Base-by-base conservation (phyloP, 2,797 vertebrate genomes). In the Ctenosaura bakeri region DNA sequence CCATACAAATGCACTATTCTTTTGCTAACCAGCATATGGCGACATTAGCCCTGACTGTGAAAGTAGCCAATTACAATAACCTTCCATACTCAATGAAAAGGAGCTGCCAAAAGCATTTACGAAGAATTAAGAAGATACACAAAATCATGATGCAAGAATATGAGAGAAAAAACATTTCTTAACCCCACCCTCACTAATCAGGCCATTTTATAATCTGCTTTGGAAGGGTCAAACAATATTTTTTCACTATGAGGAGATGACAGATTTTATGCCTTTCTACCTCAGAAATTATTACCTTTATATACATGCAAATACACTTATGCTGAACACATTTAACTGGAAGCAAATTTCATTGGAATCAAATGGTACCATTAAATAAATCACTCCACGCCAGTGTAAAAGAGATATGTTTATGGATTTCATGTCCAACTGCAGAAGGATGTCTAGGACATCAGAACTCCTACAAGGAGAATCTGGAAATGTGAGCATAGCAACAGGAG, bases 1-100 rank as follows among this genome's bases (percentile, higher is more conserved):
- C 92, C 92, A 95, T 14, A 96, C 94, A 96, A 96, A 96, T 90
- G 89, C 91, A 85, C 93, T 89, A 95, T 96, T 96, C 95, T 96
- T 95, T 90, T 94, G 90, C 95, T 95, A 94, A 95, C 92, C 93
- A 89, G 92, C 92, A 94, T 93, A 93, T 92, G 93, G 93, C 95
- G 94, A 96, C 93, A 94, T 95, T 94, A 95, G 90, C 88, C 74
- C 85, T 64, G 86, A 88, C 78, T 90, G 93, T 92, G 91, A 94
- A 95, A 95, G 91, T 92, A 89, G 92, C 93, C 95, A 96, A 89
- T 93, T 93, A 93, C 85, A 64, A 95, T 92, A 91, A 86, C 88
- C 69, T 91, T 89, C 93, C 92, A 87, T 69, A 69, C 77, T 87
- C 81, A 73, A 92, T 62, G 90, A 92, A 93, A 94, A 95, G 92